Evolutionary conservation across 2,888 invertebrate genomes (phyloP).

Genomic region (Altica lythri): DNA sequence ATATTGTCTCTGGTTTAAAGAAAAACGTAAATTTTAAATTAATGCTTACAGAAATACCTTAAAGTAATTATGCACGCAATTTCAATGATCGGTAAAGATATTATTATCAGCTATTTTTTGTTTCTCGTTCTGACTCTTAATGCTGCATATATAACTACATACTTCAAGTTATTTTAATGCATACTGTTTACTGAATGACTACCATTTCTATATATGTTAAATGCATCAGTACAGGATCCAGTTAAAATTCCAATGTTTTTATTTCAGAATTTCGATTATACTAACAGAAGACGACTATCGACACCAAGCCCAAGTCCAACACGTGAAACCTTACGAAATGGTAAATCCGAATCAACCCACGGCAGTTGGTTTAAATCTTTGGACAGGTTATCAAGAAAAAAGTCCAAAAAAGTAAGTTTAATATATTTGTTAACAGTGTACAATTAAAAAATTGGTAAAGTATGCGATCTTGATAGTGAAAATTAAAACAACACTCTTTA

Average conservation of each 20-base stretch:
- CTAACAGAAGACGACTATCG: slow-evolving; percentile 73
- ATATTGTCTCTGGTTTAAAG: slow-evolving; percentile 17
- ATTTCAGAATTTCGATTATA: slow-evolving; percentile 65
- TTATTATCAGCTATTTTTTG: slow-evolving; percentile 29
- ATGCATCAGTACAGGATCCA: no score
- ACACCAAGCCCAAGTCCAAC: slow-evolving; percentile 71
- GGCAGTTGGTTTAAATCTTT: slow-evolving; percentile 82
- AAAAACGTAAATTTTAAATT: slow-evolving; percentile 1
- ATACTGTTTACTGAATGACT: no score
- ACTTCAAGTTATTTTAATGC: no score
- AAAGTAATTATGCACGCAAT: slow-evolving; percentile 24
- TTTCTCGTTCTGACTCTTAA: slow-evolving; percentile 24
- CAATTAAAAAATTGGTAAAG: no score
- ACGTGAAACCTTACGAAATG: slow-evolving; percentile 56
- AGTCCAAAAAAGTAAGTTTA: slow-evolving; percentile 63
- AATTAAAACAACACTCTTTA: no score
- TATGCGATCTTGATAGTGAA: no score
- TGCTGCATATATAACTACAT: slow-evolving; percentile 21
- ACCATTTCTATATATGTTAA: no score
- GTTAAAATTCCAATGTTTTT: no score
- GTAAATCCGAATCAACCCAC: slow-evolving; percentile 48
- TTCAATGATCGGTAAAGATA: slow-evolving; percentile 30
- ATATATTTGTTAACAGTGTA: no score
- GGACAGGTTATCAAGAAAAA: slow-evolving; percentile 74
- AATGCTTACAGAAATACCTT: slow-evolving; percentile 17